A percentile compares a stretch with the other conserved stretches of the same genome.
Evolutionary conservation across 37 sponge, comb jelly and placozoan species (phyloP).

Genomic region (Crambe crambe): DNA sequence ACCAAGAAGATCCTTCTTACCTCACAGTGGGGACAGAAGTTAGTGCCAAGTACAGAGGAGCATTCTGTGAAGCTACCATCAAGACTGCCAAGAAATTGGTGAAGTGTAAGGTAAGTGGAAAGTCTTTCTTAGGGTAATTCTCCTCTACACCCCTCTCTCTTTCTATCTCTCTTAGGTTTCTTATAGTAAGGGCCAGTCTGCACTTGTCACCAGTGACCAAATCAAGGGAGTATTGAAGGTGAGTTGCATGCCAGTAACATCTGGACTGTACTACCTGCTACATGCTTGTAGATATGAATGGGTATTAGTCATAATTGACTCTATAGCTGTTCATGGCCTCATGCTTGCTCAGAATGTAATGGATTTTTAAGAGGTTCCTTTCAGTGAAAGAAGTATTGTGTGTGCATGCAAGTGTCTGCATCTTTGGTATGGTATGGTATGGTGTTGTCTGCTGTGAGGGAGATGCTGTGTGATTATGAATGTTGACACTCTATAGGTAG

Average conservation of each 20-base stretch:
- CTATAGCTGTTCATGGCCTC: too few relatives aligned
- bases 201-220: slow-evolving; percentile 40
- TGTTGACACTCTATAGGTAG: slow-evolving; percentile 65
- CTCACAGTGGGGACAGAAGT: slow-evolving; percentile 92
- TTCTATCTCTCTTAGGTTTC: slow-evolving; percentile 34
- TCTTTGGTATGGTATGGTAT: too few relatives aligned
- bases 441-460: too few relatives aligned
- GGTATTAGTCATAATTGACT: too few relatives aligned
- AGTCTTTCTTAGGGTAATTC: neutral
- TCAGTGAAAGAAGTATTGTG: too few relatives aligned
- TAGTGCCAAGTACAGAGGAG: slow-evolving; percentile 96
- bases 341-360: too few relatives aligned
- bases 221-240: slow-evolving; percentile 77
- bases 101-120: slow-evolving; percentile 79
- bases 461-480: too few relatives aligned
- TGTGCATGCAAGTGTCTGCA: too few relatives aligned
- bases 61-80: slow-evolving; percentile 96
- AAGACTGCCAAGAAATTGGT: slow-evolving; percentile 85
- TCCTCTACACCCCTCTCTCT: neutral
- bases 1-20: slow-evolving; percentile 75
- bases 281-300: too few relatives aligned
- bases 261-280: too few relatives aligned
- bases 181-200: slow-evolving; percentile 52
- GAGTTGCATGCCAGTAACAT: too few relatives aligned
- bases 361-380: too few relatives aligned